Evolutionary conservation across 2,888 invertebrate species (phyloP).

Genomic region (Drosophila peninsularis): DNA sequence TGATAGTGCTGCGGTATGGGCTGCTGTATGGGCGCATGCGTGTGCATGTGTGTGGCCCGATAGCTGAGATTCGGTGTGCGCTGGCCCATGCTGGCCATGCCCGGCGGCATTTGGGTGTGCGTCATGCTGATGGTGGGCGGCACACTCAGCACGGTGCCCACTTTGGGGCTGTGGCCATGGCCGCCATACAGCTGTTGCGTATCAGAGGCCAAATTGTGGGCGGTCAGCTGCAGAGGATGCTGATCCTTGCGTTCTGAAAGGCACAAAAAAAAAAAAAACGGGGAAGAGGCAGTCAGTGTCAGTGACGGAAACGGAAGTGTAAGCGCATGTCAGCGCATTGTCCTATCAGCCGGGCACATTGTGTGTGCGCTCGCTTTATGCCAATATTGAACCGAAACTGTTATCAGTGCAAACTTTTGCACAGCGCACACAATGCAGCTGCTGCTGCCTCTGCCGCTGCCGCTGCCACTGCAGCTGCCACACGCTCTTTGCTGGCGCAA

Average conservation of each 20-base stretch:
- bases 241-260: conserved; percentile 81
- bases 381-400: conserved; percentile 44
- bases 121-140: conserved; percentile 78
- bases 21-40: conserved; percentile 54
- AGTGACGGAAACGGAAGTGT: conserved; percentile 44
- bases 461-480: not conserved
- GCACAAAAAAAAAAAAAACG: not conserved
- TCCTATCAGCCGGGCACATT: conserved; percentile 54
- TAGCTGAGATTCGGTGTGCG: conserved; percentile 71
- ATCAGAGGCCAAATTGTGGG: conserved; percentile 78
- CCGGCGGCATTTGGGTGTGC: conserved; percentile 80
- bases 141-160: conserved; percentile 68
- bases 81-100: conserved; percentile 72
- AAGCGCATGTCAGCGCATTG: conserved; percentile 59
- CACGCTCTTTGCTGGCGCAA: not conserved
- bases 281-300: not conserved
- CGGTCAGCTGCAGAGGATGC: conserved; percentile 72
- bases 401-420: conserved; percentile 44
- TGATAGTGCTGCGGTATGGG: conserved; percentile 62
- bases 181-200: conserved; percentile 65
- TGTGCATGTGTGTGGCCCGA: conserved; percentile 47
- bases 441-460: conserved; percentile 1
- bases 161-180: conserved; percentile 48
- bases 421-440: conserved; percentile 25
- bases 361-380: conserved; percentile 29